These are phyloP conservation scores for Aptenodytes forsteri DNA, from an alignment of 2,113 vertebrate genomes.

Conservation along the genomic window DNA sequence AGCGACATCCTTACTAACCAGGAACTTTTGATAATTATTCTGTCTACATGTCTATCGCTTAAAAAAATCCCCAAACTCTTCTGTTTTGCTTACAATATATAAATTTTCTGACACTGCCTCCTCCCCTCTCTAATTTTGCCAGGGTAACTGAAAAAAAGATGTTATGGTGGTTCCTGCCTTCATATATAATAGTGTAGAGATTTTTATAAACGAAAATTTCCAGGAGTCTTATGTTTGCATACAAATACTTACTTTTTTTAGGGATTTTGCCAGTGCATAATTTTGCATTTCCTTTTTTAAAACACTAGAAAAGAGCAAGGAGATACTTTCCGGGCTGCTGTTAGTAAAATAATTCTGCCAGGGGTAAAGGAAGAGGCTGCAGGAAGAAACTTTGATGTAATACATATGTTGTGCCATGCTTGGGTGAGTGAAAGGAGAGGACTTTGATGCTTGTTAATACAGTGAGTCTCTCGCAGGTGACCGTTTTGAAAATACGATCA, in stretches of 20 bases:
- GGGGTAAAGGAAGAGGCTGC: not conserved
- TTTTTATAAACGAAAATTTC: not conserved
- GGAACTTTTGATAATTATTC: not conserved
- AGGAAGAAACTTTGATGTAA: not conserved
- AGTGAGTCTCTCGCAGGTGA: not conserved
- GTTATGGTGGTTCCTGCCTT: not conserved
- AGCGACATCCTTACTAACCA: not conserved
- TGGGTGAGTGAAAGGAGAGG: not conserved
- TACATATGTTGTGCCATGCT: not conserved
- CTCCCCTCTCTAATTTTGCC: not conserved
- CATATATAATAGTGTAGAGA: not conserved
- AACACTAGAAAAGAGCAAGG: not conserved
- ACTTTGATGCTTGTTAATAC: not conserved
- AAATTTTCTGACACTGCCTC: not conserved
- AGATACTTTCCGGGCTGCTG: not conserved
- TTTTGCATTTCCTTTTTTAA: not conserved
- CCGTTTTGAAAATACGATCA: not conserved
- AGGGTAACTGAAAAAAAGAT: not conserved
- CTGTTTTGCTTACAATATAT: not conserved
- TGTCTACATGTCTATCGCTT: accelerated
- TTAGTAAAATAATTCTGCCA: not conserved
- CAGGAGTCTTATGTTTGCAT: not conserved
- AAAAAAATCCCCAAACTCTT: not conserved
- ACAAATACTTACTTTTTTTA: not conserved
- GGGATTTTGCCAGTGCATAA: not conserved